Conservation (phyloP, 2,888 invertebrate species). For the Galerucella calmariensis region DNA sequence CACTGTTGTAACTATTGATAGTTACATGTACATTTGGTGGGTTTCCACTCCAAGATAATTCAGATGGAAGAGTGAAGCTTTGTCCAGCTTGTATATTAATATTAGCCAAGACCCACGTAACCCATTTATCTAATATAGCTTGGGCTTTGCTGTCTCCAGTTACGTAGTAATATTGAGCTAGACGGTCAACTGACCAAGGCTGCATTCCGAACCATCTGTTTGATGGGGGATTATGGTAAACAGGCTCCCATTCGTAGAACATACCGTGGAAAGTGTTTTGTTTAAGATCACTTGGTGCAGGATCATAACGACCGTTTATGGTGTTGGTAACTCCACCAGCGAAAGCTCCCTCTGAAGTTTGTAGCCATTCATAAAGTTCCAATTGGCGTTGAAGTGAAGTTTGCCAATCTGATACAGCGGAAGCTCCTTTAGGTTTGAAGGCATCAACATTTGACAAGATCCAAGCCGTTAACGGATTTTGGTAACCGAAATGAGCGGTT, state of each 20-base stretch:
- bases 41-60: conserved; percentile 47
- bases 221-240: conserved; percentile 52
- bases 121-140: conserved; percentile 49
- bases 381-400: conserved; percentile 48
- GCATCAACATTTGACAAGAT: conserved; percentile 43
- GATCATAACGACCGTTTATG: conserved; percentile 51
- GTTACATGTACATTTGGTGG: conserved; percentile 48
- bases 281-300: conserved; percentile 43
- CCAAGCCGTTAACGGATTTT: conserved; percentile 50
- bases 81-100: conserved; percentile 40
- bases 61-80: conserved; percentile 46
- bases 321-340: conserved; percentile 53
- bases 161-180: conserved; percentile 52
- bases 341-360: conserved; percentile 50
- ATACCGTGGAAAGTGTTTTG: conserved; percentile 50
- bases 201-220: conserved; percentile 54
- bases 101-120: conserved; percentile 44
- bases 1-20: conserved; percentile 42
- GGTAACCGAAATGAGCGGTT: conserved; percentile 51
- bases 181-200: conserved; percentile 50
- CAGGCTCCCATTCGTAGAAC: conserved; percentile 53
- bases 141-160: conserved; percentile 46
- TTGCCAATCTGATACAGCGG: conserved; percentile 49
- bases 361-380: conserved; percentile 50
- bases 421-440: conserved; percentile 47